Percentiles rank a stretch among this genome's conserved stretches.
Evolutionary conservation across 2,797 vertebrate genomes (phyloP).

Genomic region (Uromys caudimaculatus): DNA sequence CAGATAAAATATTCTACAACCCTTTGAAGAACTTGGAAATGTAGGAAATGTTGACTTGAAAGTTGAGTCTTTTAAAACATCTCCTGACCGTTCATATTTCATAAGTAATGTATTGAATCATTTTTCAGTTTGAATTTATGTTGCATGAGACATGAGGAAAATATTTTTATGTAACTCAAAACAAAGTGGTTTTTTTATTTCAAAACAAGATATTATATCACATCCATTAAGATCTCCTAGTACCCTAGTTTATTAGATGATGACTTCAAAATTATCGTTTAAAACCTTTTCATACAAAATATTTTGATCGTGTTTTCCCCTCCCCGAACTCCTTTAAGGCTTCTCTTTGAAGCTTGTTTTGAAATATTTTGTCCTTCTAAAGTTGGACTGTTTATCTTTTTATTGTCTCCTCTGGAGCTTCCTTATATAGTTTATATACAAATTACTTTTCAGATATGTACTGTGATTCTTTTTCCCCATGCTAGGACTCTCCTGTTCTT

Average conservation of each 20-base stretch:
- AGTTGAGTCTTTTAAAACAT: background rate
- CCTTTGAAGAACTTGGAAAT: constrained; percentile 27
- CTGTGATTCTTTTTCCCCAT: background rate
- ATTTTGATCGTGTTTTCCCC: background rate
- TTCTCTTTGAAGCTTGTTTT: constrained; percentile 57
- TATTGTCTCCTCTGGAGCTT: constrained; percentile 25
- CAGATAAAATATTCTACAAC: constrained; percentile 8
- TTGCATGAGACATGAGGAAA: background rate
- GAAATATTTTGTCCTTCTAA: constrained; percentile 55
- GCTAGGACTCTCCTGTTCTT: background rate
- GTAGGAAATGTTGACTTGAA: constrained; percentile 31
- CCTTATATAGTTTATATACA: constrained; percentile 4
- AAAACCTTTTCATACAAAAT: background rate
- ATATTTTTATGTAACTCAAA: background rate
- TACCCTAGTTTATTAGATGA: background rate
- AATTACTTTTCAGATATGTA: constrained; percentile 21
- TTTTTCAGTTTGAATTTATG: constrained; percentile 37
- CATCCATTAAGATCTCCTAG: background rate
- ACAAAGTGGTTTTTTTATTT: constrained; percentile 24
- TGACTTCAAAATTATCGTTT: constrained; percentile 30
- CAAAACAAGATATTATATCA: background rate
- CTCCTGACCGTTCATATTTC: constrained; percentile 11
- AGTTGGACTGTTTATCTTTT: background rate
- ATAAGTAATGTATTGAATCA: background rate
- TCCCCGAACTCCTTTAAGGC: background rate